Base-by-base conservation (phyloP, 2,113 vertebrate species). In the Albula glossodonta region DNA sequence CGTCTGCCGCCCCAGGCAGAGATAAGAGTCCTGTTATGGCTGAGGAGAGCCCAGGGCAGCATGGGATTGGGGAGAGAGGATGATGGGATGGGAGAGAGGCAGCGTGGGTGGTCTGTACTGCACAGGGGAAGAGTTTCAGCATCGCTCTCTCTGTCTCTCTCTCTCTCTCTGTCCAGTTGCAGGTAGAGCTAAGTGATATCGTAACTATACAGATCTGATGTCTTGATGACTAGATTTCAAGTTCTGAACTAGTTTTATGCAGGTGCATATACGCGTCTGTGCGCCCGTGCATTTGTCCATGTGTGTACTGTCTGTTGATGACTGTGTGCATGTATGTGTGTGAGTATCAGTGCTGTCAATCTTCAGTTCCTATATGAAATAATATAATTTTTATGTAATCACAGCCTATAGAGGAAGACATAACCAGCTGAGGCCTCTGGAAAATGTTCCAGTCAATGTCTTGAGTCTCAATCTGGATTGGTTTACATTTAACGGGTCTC, bases 21-120 rank as follows among this genome's bases (percentile, higher is more conserved):
- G 84, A 80, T 80, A 85, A 85, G 53, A 60, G 48, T 12, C 10
- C 78, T 85, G 84, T 85, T 85, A 80, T 85, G 84, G 53, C 84
- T 80, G 84, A 80, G 51, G 6, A 41, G 78, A 57, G 77, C 52
- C 79, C 51, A 53, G 48, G 56, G 74, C 19, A 50, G 2, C 4
- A n/a, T 78, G 83, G 10, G 15, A 49, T 56, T 50, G 84, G 84
- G 57, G 78, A 19, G 5, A 11, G 78, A 7, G 78, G 49, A 52
- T 6, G 84, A 51, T 52, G 79, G 41, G 79, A 70, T 78, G 78
- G 22, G 6, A 41, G 78, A 8, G 78, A 22, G 41, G 31, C 56
- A 25, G 56, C 19, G 78, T 57, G 56, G 84, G 84, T 85, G 84
- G 84, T 51, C 78, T 53, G 19, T 31, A 25, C 78, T 53, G 19